A percentile compares a stretch with the other conserved stretches of the same genome.
phyloP scores from a whole-genome alignment of 2,113 vertebrate genomes.

The Ophthalmotilapia sp. region DNA sequence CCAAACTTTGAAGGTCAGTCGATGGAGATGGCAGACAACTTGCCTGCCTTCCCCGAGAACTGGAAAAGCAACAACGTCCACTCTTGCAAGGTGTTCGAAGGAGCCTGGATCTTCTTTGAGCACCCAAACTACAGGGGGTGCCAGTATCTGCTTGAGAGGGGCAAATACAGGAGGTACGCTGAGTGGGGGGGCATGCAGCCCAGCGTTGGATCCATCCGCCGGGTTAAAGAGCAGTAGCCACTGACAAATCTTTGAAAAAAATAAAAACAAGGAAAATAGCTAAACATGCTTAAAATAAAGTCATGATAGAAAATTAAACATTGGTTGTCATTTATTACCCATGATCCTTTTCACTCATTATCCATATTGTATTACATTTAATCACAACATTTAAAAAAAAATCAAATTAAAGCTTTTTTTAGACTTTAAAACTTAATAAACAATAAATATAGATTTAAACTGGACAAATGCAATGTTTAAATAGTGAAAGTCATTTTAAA shows the following conservation, averaged over 20 bases:
- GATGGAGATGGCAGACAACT: constrained; percentile 37
- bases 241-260: not conserved
- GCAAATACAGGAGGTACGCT: constrained; percentile 23
- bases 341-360: not conserved
- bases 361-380: not conserved
- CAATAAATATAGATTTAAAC: not conserved
- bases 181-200: constrained; percentile 42
- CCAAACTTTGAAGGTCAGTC: constrained; percentile 31
- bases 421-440: fast-evolving
- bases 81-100: constrained; percentile 46
- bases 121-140: constrained; percentile 44
- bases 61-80: constrained; percentile 32
- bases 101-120: constrained; percentile 53
- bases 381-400: not conserved
- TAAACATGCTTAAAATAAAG: not conserved
- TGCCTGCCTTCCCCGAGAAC: constrained; percentile 23
- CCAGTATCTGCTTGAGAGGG: constrained; percentile 53
- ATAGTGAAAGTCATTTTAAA: not conserved
- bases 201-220: not conserved
- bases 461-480: not conserved
- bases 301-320: not conserved
- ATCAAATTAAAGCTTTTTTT: not conserved
- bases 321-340: not conserved
- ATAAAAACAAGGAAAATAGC: not conserved
- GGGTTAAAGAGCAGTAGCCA: not conserved